Evolutionary conservation across 2,888 invertebrate species (phyloP).

Genomic region (Agrotis clavis): DNA sequence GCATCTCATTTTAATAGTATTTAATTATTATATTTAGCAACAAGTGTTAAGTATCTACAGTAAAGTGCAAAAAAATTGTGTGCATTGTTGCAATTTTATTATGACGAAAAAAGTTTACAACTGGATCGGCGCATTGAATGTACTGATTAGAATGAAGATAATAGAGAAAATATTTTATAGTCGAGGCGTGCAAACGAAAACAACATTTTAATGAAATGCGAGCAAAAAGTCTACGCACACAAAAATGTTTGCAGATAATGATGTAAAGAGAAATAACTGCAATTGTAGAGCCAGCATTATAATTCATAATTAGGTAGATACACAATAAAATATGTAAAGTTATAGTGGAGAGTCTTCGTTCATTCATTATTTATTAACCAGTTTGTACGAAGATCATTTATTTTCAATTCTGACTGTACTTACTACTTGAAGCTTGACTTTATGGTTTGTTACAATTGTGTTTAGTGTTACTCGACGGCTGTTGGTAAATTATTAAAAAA

Average conservation of each 20-base stretch:
- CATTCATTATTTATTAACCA: neutral
- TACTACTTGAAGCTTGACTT: constrained; percentile 5
- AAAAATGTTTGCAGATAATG: constrained; percentile 48
- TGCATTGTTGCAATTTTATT: constrained; percentile 67
- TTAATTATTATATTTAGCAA: constrained; percentile 47
- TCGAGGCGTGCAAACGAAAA: constrained; percentile 59
- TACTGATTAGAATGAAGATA: constrained; percentile 68
- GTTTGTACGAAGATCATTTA: constrained; percentile 1
- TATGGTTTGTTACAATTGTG: constrained; percentile 5
- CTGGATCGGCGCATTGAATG: constrained; percentile 57
- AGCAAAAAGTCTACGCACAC: constrained; percentile 53
- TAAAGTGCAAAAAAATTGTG: constrained; percentile 46
- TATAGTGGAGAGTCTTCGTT: neutral
- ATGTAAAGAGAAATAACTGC: constrained; percentile 33
- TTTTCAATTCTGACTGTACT: constrained; percentile 11
- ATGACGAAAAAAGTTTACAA: constrained; percentile 61
- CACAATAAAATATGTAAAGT: constrained; percentile 22
- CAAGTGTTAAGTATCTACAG: constrained; percentile 36
- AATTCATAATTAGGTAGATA: constrained; percentile 4
- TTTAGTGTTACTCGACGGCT: neutral
- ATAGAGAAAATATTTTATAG: constrained; percentile 63
- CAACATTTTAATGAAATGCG: constrained; percentile 51
- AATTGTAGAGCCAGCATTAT: constrained; percentile 16
- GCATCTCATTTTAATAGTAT: constrained; percentile 34
- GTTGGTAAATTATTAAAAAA: neutral